These are phyloP conservation scores for Matsumyia berberina DNA, from an alignment of 2,888 invertebrate genomes.

Conservation along the genomic window DNA sequence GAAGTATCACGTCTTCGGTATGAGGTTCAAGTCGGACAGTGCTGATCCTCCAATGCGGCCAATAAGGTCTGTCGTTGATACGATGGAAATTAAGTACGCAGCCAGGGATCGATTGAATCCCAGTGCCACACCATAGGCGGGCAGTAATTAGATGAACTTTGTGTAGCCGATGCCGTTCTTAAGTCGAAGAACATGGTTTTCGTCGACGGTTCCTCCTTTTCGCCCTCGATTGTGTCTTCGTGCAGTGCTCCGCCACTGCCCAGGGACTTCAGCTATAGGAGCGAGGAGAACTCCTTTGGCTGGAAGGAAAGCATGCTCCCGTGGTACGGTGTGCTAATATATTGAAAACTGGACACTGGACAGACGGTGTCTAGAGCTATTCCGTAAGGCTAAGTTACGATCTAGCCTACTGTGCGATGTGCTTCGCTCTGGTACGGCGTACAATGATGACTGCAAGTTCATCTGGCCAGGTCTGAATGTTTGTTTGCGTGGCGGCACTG, in stretches of 20 bases:
- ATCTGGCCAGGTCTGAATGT: conserved; percentile 85
- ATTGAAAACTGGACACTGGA: conserved; percentile 92
- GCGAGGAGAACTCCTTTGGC: conserved; percentile 91
- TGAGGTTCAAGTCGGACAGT: conserved; percentile 90
- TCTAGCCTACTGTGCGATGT: conserved; percentile 81
- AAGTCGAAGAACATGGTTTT: conserved; percentile 88
- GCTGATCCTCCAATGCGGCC: conserved; percentile 94
- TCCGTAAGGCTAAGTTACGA: conserved; percentile 78
- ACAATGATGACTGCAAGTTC: conserved; percentile 88
- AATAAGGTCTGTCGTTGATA: conserved; percentile 91
- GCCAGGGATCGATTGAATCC: conserved; percentile 89
- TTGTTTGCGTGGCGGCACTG: conserved; percentile 82
- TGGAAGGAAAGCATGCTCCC: conserved; percentile 93
- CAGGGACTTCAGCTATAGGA: conserved; percentile 90
- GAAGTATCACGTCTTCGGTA: conserved; percentile 93
- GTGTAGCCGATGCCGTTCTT: conserved; percentile 93
- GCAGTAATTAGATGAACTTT: conserved; percentile 92
- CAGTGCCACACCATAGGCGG: conserved; percentile 89
- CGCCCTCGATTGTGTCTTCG: conserved; percentile 79
- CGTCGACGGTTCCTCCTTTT: conserved; percentile 74
- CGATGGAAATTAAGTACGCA: conserved; percentile 91
- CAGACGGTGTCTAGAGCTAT: conserved; percentile 84
- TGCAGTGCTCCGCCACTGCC: conserved; percentile 84
- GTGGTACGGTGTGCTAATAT: conserved; percentile 93
- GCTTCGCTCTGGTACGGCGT: conserved; percentile 89